Base-by-base conservation (phyloP, 1,140 invertebrate species). In the Papilio helenus region DNA sequence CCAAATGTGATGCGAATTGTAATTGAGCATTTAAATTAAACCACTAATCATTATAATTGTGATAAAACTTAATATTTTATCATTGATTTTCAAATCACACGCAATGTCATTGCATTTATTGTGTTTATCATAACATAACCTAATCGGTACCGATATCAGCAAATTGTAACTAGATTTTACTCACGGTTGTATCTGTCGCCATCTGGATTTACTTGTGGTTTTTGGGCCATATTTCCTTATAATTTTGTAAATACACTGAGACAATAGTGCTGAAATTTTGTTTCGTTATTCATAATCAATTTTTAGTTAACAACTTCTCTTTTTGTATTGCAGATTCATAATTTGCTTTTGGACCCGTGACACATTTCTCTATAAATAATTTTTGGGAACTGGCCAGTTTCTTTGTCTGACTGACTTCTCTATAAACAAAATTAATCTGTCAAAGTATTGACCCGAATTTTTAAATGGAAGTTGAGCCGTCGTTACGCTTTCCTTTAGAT, bases 301-400 rank as follows among this genome's bases (percentile, higher is more conserved):
- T 88, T 86, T 83, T 83, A 68, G 81, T 83, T 84, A 80, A 85
- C 82, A 87, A 85, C 77, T 85, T 87, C 83, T 85, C 82, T 89
- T 87, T 88, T 86, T 84, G 80, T 86, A 82, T 89, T 90, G 87
- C 87, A 90, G 89, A 88, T 87, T 85, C 86, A 88, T 89, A 89
- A 87, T 87, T 85, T 87, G 78, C 81, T 81, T 80, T 86, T 84
- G 79, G 76, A 87, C 82, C 82, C 82, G 89, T 93, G 90, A 92
- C 90, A 90, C 85, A 89, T 90, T 89, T 80, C 84, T 82, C 90
- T 89, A 90, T 88, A 93, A 92, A 93, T 92, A 92, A 89, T 87
- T 88, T 85, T 91, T 94, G 91, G 89, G 85, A 88, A 94, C 84
- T 85, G 86, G 92, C 91, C 92, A 94, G 91, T 93, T 90, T 82